Evolutionary conservation across 2,113 vertebrate species (phyloP), one percentile per base, ranked within the genome.

Genomic region (Eublepharis macularius): DNA sequence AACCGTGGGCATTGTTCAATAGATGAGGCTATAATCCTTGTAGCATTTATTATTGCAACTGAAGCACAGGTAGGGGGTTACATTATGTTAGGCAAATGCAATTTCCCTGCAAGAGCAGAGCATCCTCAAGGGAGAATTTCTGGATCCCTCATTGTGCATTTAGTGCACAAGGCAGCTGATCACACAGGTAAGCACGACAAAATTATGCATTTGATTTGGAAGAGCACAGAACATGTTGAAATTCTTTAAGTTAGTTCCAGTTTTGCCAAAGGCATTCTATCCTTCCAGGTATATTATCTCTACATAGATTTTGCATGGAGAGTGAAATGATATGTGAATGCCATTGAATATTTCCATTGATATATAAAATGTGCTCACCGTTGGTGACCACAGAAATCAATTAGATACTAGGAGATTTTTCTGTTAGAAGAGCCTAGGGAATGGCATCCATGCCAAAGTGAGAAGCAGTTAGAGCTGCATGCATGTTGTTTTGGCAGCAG

Each of bases 401-500:
- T 93, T 92, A 91, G 68, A 84, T 80, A 32, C 1, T 2, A 80
- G 69, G 88, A 90, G 80, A 39, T 85, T 47, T 88, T 74, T 89
- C 54, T 80, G 63, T 87, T 88, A 82, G 82, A 2, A 2, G 87
- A 86, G 88, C 16, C 13, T 79, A 45, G 66, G 60, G 21, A 79
- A n/a, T 80, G 82, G 80, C 81, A 84, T 80, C 65, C 26, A 26
- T 90, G 88, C 76, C 60, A 87, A 76, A 39, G 5, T 17, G 29
- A 82, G 0, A 0, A 86, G 87, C 66, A 89, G 76, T 17, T 73
- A 45, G 36, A 68, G 45, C 5, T 1, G 10, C 8, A 16, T 41
- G 26, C 57, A 45, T 86, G 88, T 85, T 90, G 80, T 92, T 93
- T 88, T 82, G 92, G 90, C 78, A 86, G 90, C 89, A 90, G 89